Evolutionary conservation across 1,140 invertebrate species (phyloP).

Genomic region (Diachasma alloeum): DNA sequence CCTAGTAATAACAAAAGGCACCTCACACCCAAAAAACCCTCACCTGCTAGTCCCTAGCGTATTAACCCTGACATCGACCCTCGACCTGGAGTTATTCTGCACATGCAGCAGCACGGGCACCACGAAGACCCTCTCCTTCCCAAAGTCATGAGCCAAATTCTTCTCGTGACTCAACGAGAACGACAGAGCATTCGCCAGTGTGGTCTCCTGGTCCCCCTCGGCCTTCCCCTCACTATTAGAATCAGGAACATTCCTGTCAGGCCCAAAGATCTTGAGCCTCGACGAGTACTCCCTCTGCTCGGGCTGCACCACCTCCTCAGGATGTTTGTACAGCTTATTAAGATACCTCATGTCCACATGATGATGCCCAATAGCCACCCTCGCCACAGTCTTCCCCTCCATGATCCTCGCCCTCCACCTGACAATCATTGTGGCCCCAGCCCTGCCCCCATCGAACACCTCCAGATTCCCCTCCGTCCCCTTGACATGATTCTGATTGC

Average conservation of each 20-base stretch:
- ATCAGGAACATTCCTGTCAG: slow-evolving; percentile 53
- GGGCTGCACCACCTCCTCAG: slow-evolving; percentile 39
- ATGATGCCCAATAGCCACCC: slow-evolving; percentile 59
- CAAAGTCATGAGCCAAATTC: slow-evolving; percentile 55
- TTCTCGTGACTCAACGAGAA: slow-evolving; percentile 54
- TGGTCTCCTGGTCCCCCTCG: slow-evolving; percentile 42
- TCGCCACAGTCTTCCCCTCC: slow-evolving; percentile 44
- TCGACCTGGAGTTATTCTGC: slow-evolving; percentile 58
- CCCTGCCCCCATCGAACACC: slow-evolving; percentile 37
- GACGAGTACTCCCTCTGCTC: slow-evolving; percentile 50
- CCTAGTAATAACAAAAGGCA: too few relatives aligned
- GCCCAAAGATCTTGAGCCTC: slow-evolving; percentile 60
- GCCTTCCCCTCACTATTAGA: slow-evolving; percentile 10
- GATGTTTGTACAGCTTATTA: slow-evolving; percentile 56
- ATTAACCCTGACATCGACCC: slow-evolving; percentile 52
- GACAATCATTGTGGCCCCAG: slow-evolving; percentile 54
- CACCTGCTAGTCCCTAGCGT: slow-evolving; percentile 62
- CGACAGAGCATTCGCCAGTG: slow-evolving; percentile 53
- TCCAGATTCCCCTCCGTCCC: background rate
- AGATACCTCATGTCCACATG: slow-evolving; percentile 57
- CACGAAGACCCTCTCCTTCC: slow-evolving; percentile 49
- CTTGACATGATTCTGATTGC: slow-evolving; percentile 9
- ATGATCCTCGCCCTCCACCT: slow-evolving; percentile 56
- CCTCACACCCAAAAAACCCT: slow-evolving; percentile 22
- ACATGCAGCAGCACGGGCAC: slow-evolving; percentile 54